Conservation (phyloP, 2,113 vertebrate genomes). For the Brachyistius frenatus region DNA sequence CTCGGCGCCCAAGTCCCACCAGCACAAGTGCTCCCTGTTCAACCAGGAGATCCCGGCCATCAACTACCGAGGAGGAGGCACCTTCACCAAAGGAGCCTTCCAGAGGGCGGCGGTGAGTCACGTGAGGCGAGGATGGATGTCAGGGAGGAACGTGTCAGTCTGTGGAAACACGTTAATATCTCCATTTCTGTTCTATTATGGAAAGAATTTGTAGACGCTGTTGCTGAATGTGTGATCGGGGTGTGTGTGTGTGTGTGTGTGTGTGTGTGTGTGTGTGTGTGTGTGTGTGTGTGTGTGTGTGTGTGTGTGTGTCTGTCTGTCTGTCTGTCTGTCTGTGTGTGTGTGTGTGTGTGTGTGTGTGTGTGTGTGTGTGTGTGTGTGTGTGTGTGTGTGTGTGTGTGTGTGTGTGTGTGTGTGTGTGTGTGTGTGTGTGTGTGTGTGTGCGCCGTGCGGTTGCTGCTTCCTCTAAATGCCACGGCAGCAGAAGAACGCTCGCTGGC, state of each 20-base stretch:
- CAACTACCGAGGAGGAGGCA: conserved; percentile 95
- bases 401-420: neutral
- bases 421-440: neutral
- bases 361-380: no score
- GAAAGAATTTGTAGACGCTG: no score
- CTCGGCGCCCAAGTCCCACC: conserved; percentile 88
- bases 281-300: conserved; percentile 8
- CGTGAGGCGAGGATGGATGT: neutral
- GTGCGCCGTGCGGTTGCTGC: conserved; percentile 34
- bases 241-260: conserved; percentile 12
- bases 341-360: no score
- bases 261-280: conserved; percentile 13
- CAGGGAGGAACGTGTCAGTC: neutral
- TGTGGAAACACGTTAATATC: no score
- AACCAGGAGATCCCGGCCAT: conserved; percentile 95
- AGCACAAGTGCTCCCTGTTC: conserved; percentile 97
- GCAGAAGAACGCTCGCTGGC: conserved; percentile 47
- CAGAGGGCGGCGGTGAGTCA: conserved; percentile 95
- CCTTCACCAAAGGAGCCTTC: conserved; percentile 97
- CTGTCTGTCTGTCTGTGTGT: no score
- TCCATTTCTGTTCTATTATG: no score
- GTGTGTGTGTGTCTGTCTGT: neutral
- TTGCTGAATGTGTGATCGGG: neutral
- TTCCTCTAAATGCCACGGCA: conserved; percentile 70
- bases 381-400: no score